Conservation (phyloP, 2,113 vertebrate genomes). For the Passer domesticus region DNA sequence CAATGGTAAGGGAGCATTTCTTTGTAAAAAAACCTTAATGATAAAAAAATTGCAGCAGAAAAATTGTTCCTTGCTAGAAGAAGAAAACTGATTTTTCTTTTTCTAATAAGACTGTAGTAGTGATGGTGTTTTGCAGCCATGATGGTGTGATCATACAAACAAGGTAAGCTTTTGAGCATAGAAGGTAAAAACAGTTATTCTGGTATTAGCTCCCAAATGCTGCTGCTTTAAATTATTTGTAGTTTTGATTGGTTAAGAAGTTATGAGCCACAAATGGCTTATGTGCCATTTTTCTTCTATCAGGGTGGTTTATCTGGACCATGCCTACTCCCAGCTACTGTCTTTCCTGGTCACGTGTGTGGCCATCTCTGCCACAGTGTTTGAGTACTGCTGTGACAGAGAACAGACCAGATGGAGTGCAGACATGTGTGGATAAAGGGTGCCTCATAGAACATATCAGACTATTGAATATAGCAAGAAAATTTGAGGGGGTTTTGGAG, state of each 20-base stretch:
- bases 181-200: not conserved
- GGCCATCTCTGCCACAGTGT: too few relatives aligned
- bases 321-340: not conserved
- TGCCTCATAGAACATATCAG: not conserved
- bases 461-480: not conserved
- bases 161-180: not conserved
- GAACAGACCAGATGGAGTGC: not conserved
- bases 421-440: rapidly evolving
- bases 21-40: not conserved
- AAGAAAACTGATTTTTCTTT: not conserved
- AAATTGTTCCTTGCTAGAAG: not conserved
- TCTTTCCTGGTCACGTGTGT: not conserved
- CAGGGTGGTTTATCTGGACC: not conserved
- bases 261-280: not conserved
- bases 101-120: not conserved
- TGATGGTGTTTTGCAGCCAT: not conserved
- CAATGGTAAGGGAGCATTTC: conserved; percentile 75
- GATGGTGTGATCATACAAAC: not conserved
- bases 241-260: not conserved
- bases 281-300: not conserved
- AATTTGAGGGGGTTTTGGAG: not conserved
- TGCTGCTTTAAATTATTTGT: not conserved
- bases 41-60: not conserved
- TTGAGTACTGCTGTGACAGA: not conserved
- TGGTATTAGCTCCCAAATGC: not conserved